Evolutionary conservation across 2,888 invertebrate genomes (phyloP), one percentile per base, ranked within the genome.

Genomic region (Eupeodes latifasciatus): DNA sequence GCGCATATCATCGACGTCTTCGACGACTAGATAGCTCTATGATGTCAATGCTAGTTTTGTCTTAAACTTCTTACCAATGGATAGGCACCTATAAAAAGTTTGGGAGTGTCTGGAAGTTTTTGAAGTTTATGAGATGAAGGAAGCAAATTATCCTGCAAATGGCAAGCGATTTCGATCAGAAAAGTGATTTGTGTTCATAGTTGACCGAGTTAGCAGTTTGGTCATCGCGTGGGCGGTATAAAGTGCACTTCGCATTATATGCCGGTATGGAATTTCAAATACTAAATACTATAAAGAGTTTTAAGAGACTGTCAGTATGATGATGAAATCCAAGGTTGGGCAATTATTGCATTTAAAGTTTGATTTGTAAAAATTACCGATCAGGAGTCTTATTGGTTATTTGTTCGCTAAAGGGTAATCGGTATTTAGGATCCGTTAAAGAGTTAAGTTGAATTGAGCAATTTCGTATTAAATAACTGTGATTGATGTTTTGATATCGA

Each of bases 81-180:
- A 40, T 40, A 40, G 40, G 5, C 9, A 40, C 6, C 9, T 40
- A 40, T 9, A 40, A 62, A 69, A 69, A 76, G 76, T 76, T 80
- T 85, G 85, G 80, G 85, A 85, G 85, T 85, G 85, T 75, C 85
- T 53, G 51, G 69, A 67, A 40, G 69, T 40, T 14, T 72, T 55
- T 80, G 44, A 62, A 51, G 75, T 76, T 85, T 85, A 71, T 76
- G 75, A 51, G 76, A 81, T 76, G 79, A 53, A 67, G 81, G 85
- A 81, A 78, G 81, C 72, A 59, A 71, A 82, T 76, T 69, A 71
- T 76, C 49, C 79, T 67, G 34, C 34, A 67, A 72, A 84, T 75
- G 44, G 79, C 79, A 74, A 75, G 55, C 71, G 75, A 81, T 85
- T 66, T 77, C 44, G 72, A 85, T 85, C 81, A 77, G 14, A 71